Evolutionary conservation across 2,797 vertebrate species (phyloP).

Genomic region (Chloroceryle amazona): DNA sequence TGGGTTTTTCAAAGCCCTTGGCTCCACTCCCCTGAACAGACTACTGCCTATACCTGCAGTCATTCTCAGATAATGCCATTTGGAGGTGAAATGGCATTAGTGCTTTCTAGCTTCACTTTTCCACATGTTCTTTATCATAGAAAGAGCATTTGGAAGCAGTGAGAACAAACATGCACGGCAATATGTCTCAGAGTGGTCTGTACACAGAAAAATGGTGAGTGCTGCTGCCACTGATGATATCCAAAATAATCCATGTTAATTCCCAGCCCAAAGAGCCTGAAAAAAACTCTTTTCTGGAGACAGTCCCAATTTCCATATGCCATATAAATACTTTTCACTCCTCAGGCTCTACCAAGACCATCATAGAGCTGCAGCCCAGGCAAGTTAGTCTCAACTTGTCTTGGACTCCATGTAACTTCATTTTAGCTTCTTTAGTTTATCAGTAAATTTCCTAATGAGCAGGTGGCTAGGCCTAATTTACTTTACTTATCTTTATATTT

Average conservation of each 20-base stretch:
- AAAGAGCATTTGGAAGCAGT: neutral
- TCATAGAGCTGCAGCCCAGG: fast-evolving
- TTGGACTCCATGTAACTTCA: neutral
- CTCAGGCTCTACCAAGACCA: neutral
- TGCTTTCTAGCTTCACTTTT: neutral
- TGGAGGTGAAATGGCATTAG: neutral
- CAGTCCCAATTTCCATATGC: neutral
- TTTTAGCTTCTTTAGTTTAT: neutral
- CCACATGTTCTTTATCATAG: neutral
- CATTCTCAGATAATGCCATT: fast-evolving
- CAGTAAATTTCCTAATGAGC: neutral
- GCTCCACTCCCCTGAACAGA: neutral
- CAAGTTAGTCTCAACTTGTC: neutral
- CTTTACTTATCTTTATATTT: neutral
- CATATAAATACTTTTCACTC: neutral
- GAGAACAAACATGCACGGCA: neutral
- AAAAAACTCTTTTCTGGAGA: neutral
- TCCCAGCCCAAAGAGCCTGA: neutral
- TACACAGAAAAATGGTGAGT: neutral
- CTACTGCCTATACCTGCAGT: too few species aligned
- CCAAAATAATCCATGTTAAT: neutral
- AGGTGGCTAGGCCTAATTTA: neutral
- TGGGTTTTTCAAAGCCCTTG: neutral
- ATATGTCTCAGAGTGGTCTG: neutral
- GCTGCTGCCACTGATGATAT: neutral